Evolutionary conservation across 2,797 vertebrate genomes (phyloP).

Genomic region (Sebastiscus tertius): DNA sequence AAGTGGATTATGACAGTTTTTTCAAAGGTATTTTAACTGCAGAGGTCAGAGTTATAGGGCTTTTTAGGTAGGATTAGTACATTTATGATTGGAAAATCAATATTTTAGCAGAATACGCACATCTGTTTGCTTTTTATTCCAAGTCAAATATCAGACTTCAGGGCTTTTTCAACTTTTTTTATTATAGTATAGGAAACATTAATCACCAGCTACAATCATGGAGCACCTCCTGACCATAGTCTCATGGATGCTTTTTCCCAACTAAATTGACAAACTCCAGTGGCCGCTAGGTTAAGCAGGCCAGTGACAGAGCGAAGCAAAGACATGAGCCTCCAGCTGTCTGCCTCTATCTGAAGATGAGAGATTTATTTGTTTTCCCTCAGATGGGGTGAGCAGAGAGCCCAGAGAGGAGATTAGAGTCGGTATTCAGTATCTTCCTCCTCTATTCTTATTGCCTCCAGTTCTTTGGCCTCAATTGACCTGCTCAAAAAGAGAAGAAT

Average conservation of each 20-base stretch:
- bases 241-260: neutral
- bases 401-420: slow-evolving; percentile 54
- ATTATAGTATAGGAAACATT: neutral
- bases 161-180: neutral
- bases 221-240: neutral
- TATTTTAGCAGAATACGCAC: neutral
- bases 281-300: slow-evolving; percentile 15
- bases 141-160: neutral
- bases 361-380: slow-evolving; percentile 61
- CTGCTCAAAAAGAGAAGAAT: slow-evolving; percentile 32
- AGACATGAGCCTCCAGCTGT: slow-evolving; percentile 53
- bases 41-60: neutral
- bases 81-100: neutral
- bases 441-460: slow-evolving; percentile 43
- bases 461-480: slow-evolving; percentile 56
- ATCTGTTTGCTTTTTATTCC: neutral
- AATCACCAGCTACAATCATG: neutral
- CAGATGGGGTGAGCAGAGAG: slow-evolving; percentile 31
- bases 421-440: slow-evolving; percentile 53
- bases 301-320: slow-evolving; percentile 28
- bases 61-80: neutral
- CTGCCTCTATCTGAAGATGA: slow-evolving; percentile 45
- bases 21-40: neutral
- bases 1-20: neutral
- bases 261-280: slow-evolving; percentile 10